phyloP scores from a whole-genome alignment of 2,888 invertebrate species.

The Panzeria rudis region DNA sequence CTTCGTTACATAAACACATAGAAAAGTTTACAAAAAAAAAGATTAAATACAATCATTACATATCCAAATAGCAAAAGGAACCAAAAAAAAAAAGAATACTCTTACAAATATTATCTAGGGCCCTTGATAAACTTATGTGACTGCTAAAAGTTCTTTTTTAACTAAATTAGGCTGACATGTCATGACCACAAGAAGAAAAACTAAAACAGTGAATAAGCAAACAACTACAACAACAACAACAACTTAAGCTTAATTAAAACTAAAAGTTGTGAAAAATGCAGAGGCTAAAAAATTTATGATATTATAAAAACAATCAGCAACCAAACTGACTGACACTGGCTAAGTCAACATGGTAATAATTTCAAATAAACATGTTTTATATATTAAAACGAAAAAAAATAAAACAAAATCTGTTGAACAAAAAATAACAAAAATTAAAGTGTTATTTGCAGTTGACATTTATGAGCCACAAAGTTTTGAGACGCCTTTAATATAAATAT shows the following conservation, averaged over 20 bases:
- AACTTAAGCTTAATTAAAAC: slow-evolving; percentile 61
- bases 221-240: neutral
- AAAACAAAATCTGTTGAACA: slow-evolving; percentile 4
- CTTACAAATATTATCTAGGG: neutral
- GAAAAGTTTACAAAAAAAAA: slow-evolving; percentile 8
- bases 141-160: slow-evolving; percentile 11
- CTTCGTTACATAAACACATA: neutral
- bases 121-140: neutral
- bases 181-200: slow-evolving; percentile 49
- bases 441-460: slow-evolving; percentile 57
- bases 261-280: slow-evolving; percentile 49
- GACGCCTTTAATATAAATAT: slow-evolving; percentile 66
- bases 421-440: slow-evolving; percentile 7
- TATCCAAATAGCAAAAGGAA: neutral
- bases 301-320: slow-evolving; percentile 21
- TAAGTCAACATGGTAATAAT: slow-evolving; percentile 51
- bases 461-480: slow-evolving; percentile 66
- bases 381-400: slow-evolving; percentile 2
- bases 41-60: neutral
- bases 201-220: neutral
- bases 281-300: slow-evolving; percentile 23
- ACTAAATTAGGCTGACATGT: slow-evolving; percentile 64
- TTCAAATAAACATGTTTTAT: slow-evolving; percentile 38
- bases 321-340: slow-evolving; percentile 39
- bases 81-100: neutral